Conservation (phyloP, 2,888 invertebrate species). For the Melinopterus prodromus region DNA sequence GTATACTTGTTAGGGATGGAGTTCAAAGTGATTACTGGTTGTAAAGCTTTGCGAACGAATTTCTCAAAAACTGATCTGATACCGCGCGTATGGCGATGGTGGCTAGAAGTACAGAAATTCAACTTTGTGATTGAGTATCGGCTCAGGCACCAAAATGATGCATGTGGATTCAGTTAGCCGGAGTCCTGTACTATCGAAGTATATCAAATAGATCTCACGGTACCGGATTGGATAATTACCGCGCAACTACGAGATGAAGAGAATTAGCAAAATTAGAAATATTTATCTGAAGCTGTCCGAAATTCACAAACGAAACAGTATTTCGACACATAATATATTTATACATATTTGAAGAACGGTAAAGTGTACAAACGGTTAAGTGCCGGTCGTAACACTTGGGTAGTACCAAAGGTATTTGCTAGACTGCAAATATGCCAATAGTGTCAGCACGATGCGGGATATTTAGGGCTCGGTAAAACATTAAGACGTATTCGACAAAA, state of each 20-base stretch:
- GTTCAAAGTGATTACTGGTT: too few relatives aligned
- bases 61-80: slow-evolving; percentile 31
- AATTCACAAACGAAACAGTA: too few relatives aligned
- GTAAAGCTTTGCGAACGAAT: slow-evolving; percentile 28
- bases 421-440: slow-evolving; percentile 6
- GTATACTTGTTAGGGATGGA: slow-evolving; percentile 28
- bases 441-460: slow-evolving; percentile 19
- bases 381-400: too few relatives aligned
- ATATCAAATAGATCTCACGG: slow-evolving; percentile 9
- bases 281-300: slow-evolving; percentile 27
- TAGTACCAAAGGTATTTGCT: slow-evolving; percentile 31
- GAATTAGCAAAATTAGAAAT: not conserved
- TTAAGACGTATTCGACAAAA: slow-evolving; percentile 5
- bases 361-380: slow-evolving; percentile 24
- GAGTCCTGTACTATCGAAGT: slow-evolving; percentile 7
- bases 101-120: slow-evolving; percentile 30
- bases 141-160: slow-evolving; percentile 17
- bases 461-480: slow-evolving; percentile 9
- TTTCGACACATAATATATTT: slow-evolving; percentile 29
- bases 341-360: slow-evolving; percentile 24
- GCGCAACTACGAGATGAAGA: slow-evolving; percentile 30
- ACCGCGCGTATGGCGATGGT: slow-evolving; percentile 32
- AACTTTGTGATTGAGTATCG: slow-evolving; percentile 27
- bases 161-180: slow-evolving; percentile 24
- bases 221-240: slow-evolving; percentile 25